Base-by-base conservation (phyloP, 53 echinoderm and acorn worm genomes). In the Temnopleurus reevesii region DNA sequence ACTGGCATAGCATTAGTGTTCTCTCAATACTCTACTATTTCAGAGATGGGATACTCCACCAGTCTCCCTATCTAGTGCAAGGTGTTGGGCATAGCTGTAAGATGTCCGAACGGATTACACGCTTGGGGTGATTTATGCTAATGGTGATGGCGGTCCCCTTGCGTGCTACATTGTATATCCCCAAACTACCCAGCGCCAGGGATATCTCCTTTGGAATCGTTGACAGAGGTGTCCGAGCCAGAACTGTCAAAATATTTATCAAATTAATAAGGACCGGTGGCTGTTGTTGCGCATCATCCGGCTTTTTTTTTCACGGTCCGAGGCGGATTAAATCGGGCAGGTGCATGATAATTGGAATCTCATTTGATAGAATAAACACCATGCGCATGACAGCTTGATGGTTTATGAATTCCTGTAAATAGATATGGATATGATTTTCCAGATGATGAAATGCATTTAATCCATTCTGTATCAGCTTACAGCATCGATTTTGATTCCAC, bases 81-180 rank as follows among this genome's bases (percentile, higher is more conserved):
- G 43, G 38, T 71, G 71, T 71, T 71, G 41, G 71, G 41, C 71
- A 18, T 71, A 41, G 36, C 71, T 71, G 36, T 36, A 71, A 71
- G 38, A 71, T 71, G 71, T 71, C 71, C 41, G 41, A 43, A 71
- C 71, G 8, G 1, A 71, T 71, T 71, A 71, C 71, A 71, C 15
- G 71, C 71, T 71, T n/a, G 71, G 71, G 23, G 41, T 71, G 71
- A 71, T 71, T 41, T 71, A 71, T 71, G 71, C 38, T 71, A 71
- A 71, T 71, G 41, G 41, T 25, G n/a, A 71, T 71, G 41, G 41
- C n/a, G n/a, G 71, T 38, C 41, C 23, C 43, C 71, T 71, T 71
- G 21, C 21, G 19, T 19, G 56, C 8, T 56, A 21, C 19, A 36
- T 71, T n/a, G n/a, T n/a, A n/a, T 41, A n/a, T 71, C 71, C 21